A percentile compares a stretch with the other conserved stretches of the same genome.
Evolutionary conservation across 2,797 vertebrate genomes (phyloP).

Genomic region (Trichosurus vulpecula): DNA sequence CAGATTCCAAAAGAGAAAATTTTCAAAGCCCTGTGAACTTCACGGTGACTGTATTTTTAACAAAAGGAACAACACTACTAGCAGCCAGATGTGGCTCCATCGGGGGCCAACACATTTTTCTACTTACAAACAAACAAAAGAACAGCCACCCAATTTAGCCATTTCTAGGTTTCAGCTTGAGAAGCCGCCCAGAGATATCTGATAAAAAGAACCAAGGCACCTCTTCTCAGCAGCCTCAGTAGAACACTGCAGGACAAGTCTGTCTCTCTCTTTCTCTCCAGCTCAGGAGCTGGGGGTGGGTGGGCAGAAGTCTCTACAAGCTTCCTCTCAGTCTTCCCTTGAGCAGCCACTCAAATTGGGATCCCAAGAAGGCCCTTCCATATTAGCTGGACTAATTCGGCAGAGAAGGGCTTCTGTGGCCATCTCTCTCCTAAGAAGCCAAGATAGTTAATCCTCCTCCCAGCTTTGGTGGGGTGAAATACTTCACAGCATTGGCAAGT

Average conservation of each 20-base stretch:
- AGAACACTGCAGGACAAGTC: conserved; percentile 61
- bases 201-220: conserved; percentile 71
- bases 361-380: conserved; percentile 17
- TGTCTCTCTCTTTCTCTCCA: conserved; percentile 41
- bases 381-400: conserved; percentile 34
- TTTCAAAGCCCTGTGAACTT: conserved; percentile 50
- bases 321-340: conserved; percentile 16
- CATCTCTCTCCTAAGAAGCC: conserved; percentile 51
- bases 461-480: conserved; percentile 22
- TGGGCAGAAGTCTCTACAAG: conserved; percentile 40
- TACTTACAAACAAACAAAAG: conserved; percentile 69
- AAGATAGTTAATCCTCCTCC: conserved; percentile 30
- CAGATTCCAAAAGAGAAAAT: conserved; percentile 36
- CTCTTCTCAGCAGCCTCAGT: conserved; percentile 63
- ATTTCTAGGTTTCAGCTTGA: conserved; percentile 69
- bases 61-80: conserved; percentile 80
- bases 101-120: conserved; percentile 71
- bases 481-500: conserved; percentile 18
- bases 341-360: background rate
- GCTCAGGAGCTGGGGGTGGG: background rate
- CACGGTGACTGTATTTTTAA: conserved; percentile 74
- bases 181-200: conserved; percentile 68
- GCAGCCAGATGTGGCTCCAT: conserved; percentile 75
- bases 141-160: conserved; percentile 63
- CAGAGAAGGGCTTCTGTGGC: conserved; percentile 34